Evolutionary conservation across 2,797 vertebrate genomes (phyloP), one percentile per base, ranked within the genome.

Genomic region (Coracias cyanogaster): DNA sequence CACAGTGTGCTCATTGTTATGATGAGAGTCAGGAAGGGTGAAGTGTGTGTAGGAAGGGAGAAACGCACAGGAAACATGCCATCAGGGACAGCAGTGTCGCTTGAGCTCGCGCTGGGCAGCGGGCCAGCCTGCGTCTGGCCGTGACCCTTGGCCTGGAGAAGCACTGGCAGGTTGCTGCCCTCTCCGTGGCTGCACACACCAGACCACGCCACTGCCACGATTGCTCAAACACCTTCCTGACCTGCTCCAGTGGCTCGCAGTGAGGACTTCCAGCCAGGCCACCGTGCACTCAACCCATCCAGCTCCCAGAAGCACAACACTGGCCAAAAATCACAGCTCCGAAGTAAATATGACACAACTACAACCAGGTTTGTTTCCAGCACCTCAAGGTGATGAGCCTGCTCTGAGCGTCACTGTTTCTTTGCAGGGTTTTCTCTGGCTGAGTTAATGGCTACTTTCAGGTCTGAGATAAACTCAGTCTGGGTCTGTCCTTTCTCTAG

Each of bases 41-140:
- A 92, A 83, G 58, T 25, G 18, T 46, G 77, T 89, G 83, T 93
- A 77, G 89, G 96, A 96, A 91, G 90, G 84, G 74, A 85, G 41
- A 87, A 80, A 49, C 0, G 2, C 52, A 71, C 81, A 95, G 95
- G 94, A 96, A 96, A 89, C 54, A 26, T 92, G 92, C 86, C 54
- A 83, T 95, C 82, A 90, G 87, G 93, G 91, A 49, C 91, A 78
- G 94, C 6, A 11, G 55, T 39, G 76, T 93, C 7, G 13, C 86
- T 93, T 6, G 10, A 88, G 58, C 81, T 74, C 6, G 2, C 10
- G 0, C 52, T 13, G 65, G 91, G 91, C 94, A 76, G 46, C 0
- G 0, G 1, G 62, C 86, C 90, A 96, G 77, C 8, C 60, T 0
- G 3, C 2, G 11, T 69, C 52, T 28, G 43, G 49, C 9, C 1